Evolutionary conservation across 2,888 invertebrate species (phyloP).

Genomic region (Brenthis daphne): DNA sequence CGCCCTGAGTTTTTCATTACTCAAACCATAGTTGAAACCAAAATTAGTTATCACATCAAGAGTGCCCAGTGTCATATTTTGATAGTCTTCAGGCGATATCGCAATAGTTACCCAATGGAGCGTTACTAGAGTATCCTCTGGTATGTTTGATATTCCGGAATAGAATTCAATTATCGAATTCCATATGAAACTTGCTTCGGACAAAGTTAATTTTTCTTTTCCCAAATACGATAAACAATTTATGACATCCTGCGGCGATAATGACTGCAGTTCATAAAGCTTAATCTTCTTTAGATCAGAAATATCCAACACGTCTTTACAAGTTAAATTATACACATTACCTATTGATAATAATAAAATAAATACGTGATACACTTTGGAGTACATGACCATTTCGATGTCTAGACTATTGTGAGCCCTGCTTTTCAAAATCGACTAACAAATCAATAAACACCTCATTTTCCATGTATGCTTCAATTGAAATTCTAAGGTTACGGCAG

Average conservation of each 20-base stretch:
- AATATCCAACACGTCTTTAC: slow-evolving; percentile 56
- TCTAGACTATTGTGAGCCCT: not conserved
- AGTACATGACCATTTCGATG: not conserved
- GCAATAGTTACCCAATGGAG: slow-evolving; percentile 76
- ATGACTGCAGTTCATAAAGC: slow-evolving; percentile 51
- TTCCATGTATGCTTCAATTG: slow-evolving; percentile 11
- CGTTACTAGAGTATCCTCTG: slow-evolving; percentile 63
- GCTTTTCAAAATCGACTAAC: not conserved
- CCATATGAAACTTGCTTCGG: slow-evolving; percentile 68
- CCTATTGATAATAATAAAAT: slow-evolving; percentile 6
- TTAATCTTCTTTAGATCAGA: slow-evolving; percentile 49
- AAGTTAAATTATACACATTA: slow-evolving; percentile 45
- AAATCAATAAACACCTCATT: slow-evolving; percentile 1
- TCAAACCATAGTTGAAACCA: slow-evolving; percentile 73
- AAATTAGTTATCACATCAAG: slow-evolving; percentile 81
- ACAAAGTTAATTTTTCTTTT: slow-evolving; percentile 50
- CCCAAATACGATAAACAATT: slow-evolving; percentile 65
- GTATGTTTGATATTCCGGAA: slow-evolving; percentile 63
- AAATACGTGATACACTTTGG: not conserved
- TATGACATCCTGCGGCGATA: slow-evolving; percentile 57
- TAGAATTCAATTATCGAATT: slow-evolving; percentile 55
- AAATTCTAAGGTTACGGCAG: not conserved
- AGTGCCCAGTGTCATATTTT: slow-evolving; percentile 75
- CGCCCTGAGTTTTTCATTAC: slow-evolving; percentile 63
- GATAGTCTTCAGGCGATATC: slow-evolving; percentile 71